phyloP scores from a whole-genome alignment of 2,888 invertebrate species.

The Ecliptopera silaceata region DNA sequence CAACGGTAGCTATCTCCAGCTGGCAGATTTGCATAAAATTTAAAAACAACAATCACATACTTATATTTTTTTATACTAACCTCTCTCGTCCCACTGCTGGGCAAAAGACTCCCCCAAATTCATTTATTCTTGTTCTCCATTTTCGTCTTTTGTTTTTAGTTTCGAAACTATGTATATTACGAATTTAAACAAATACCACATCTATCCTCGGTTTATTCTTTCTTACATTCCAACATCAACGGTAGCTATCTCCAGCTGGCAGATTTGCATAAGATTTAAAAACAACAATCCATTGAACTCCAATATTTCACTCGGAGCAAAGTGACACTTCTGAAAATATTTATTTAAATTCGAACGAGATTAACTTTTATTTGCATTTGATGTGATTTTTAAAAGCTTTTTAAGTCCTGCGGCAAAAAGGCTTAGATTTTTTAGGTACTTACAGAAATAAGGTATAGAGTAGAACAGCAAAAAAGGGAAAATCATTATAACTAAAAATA shows the following conservation, averaged over 20 bases:
- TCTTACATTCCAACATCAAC: slow-evolving; percentile 2
- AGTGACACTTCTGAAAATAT: slow-evolving; percentile 28
- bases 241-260: slow-evolving; percentile 11
- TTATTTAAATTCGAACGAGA: slow-evolving; percentile 8
- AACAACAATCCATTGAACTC: slow-evolving; percentile 31
- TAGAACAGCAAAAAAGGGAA: too few species aligned
- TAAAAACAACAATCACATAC: slow-evolving; percentile 32
- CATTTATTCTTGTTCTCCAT: too few species aligned
- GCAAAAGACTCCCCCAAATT: too few species aligned
- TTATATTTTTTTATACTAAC: too few species aligned
- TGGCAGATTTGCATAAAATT: slow-evolving; percentile 32
- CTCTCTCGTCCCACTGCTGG: too few species aligned
- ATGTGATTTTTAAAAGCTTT: not conserved
- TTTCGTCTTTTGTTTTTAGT: too few species aligned
- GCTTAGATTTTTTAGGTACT: too few species aligned
- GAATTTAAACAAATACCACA: too few species aligned
- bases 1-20: slow-evolving; percentile 14
- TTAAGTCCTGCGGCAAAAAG: too few species aligned
- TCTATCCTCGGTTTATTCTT: not conserved
- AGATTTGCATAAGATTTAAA: slow-evolving; percentile 34
- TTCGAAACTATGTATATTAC: too few species aligned
- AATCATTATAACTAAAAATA: too few species aligned
- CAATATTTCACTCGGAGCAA: slow-evolving; percentile 12
- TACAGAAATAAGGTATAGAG: too few species aligned
- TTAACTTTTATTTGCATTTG: not conserved